A percentile compares a stretch with the other conserved stretches of the same genome.
Evolutionary conservation across 2,888 invertebrate genomes (phyloP).

Genomic region (Clivina fossor): DNA sequence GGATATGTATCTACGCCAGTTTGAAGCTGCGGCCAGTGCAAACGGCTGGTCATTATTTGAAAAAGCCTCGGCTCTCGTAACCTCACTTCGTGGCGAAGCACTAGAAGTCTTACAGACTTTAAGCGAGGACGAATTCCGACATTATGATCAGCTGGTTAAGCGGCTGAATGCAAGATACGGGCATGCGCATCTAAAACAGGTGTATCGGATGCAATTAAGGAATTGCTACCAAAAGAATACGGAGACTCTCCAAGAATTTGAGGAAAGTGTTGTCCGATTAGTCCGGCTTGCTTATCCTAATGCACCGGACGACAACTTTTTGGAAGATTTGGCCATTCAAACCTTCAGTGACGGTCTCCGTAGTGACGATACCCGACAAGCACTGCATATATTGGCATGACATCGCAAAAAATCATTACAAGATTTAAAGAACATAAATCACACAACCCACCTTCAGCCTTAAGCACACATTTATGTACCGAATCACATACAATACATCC

Average conservation of each 20-base stretch:
- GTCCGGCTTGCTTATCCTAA: slow-evolving; percentile 22
- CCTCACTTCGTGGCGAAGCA: neutral
- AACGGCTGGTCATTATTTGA: neutral
- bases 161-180: slow-evolving; percentile 12
- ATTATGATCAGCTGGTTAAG: neutral
- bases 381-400: neutral
- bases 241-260: slow-evolving; percentile 14
- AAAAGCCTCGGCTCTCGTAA: neutral
- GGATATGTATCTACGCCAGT: neutral
- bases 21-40: neutral
- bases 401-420: too few relatives aligned
- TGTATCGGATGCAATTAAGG: slow-evolving; percentile 10
- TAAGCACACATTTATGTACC: too few relatives aligned
- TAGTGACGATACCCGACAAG: neutral
- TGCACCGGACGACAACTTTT: slow-evolving; percentile 16
- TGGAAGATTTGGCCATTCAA: slow-evolving; percentile 8
- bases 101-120: neutral
- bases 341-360: neutral
- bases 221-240: neutral
- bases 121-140: neutral
- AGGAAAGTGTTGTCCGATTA: slow-evolving; percentile 19
- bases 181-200: slow-evolving; percentile 16
- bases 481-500: too few relatives aligned
- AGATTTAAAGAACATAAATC: too few relatives aligned
- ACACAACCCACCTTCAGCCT: too few relatives aligned